phyloP scores from a whole-genome alignment of 1,140 invertebrate genomes.

The Panagrolaimus sp. region DNA sequence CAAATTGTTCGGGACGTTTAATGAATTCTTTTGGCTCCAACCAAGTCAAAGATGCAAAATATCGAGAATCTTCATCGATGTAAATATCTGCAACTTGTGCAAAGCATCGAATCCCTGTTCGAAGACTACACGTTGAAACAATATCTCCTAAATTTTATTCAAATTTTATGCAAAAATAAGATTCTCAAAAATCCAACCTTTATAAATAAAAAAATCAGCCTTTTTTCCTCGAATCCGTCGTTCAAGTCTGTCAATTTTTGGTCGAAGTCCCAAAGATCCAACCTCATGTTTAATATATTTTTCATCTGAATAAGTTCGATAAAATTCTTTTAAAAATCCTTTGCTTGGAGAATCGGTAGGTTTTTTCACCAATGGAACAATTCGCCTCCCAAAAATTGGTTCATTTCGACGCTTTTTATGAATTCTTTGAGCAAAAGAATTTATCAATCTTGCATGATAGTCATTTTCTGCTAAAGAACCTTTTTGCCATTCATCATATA shows the following conservation, averaged over 20 bases:
- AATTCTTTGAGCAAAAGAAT: no score
- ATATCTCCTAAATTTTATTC: not conserved
- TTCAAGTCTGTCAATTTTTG: not conserved
- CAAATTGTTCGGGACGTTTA: not conserved
- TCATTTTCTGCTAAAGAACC: no score
- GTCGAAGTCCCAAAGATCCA: not conserved
- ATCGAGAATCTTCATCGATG: not conserved
- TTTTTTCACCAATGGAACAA: no score
- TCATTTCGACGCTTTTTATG: no score
- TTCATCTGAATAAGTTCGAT: not conserved
- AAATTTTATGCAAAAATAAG: no score
- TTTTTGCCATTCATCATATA: no score
- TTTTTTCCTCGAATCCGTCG: not conserved
- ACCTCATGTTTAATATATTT: not conserved
- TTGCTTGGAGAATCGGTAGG: not conserved
- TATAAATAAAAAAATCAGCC: not conserved
- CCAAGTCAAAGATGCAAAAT: not conserved
- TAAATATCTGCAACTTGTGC: not conserved
- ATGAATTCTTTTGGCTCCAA: not conserved
- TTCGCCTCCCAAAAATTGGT: no score
- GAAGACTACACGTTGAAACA: not conserved
- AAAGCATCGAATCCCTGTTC: not conserved
- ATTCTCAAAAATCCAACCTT: no score
- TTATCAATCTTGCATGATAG: no score
- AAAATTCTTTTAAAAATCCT: not conserved